Percentiles rank a stretch among this genome's conserved stretches.
Evolutionary conservation across 1,140 invertebrate genomes (phyloP).

Genomic region (Drosophila triauraria): DNA sequence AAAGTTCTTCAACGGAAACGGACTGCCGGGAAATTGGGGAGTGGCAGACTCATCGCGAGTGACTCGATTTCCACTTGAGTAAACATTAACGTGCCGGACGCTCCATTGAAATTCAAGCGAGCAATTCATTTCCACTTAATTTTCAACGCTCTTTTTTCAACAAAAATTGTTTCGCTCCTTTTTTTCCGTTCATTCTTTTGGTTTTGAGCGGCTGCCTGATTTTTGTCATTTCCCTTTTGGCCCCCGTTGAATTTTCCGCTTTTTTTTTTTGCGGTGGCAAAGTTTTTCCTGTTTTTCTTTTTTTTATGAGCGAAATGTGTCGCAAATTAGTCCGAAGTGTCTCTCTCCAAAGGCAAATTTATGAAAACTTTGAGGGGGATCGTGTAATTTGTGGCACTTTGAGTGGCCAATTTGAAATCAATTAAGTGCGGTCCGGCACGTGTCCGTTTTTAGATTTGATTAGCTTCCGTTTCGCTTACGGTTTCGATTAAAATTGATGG

Average conservation of each 20-base stretch:
- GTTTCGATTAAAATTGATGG: slow-evolving; percentile 74
- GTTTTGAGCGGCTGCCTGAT: slow-evolving; percentile 50
- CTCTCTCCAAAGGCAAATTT: slow-evolving; percentile 73
- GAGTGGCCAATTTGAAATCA: slow-evolving; percentile 77
- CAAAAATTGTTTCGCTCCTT: slow-evolving; percentile 8
- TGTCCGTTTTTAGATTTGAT: slow-evolving; percentile 66
- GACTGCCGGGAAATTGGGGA: slow-evolving; percentile 29
- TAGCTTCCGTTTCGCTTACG: slow-evolving; percentile 50
- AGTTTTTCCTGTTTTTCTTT: slow-evolving; percentile 41
- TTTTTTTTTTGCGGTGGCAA: slow-evolving; percentile 30
- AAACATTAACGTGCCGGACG: slow-evolving; percentile 82
- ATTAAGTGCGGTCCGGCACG: slow-evolving; percentile 65
- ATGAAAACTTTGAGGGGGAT: slow-evolving; percentile 54
- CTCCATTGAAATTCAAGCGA: slow-evolving; percentile 81
- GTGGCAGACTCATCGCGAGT: slow-evolving; percentile 57
- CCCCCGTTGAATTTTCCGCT: background rate
- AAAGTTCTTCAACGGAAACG: slow-evolving; percentile 54
- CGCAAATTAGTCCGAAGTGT: slow-evolving; percentile 77
- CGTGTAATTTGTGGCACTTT: slow-evolving; percentile 71
- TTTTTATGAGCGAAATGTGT: slow-evolving; percentile 65
- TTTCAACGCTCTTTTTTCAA: slow-evolving; percentile 68
- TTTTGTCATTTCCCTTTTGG: slow-evolving; percentile 47
- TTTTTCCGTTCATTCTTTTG: slow-evolving; percentile 48
- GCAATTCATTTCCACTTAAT: slow-evolving; percentile 84
- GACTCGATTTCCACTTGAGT: slow-evolving; percentile 82